phyloP scores from a whole-genome alignment of 2,888 invertebrate genomes.

The Sialis lutaria region DNA sequence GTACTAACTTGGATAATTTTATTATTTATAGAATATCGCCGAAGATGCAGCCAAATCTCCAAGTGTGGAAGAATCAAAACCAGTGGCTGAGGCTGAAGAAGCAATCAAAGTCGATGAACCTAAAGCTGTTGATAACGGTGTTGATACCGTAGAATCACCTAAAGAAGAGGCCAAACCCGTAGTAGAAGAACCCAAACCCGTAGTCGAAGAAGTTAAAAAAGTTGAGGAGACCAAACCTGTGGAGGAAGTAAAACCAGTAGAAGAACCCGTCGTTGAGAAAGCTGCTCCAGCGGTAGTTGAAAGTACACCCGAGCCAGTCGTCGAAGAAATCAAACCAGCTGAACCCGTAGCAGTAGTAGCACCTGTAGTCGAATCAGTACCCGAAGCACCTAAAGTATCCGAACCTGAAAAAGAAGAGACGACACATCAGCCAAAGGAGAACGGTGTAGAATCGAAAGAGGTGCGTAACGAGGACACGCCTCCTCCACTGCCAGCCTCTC shows the following conservation, averaged over 20 bases:
- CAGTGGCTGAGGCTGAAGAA: neutral
- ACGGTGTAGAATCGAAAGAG: constrained; percentile 22
- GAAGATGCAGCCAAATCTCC: neutral
- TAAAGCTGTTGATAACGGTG: neutral
- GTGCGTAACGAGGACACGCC: constrained; percentile 48
- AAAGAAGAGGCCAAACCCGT: neutral
- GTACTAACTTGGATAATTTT: neutral
- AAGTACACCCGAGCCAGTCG: constrained; percentile 9
- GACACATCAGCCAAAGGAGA: constrained; percentile 4
- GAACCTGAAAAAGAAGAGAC: constrained; percentile 11
- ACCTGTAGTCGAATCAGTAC: constrained; percentile 2
- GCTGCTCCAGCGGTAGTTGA: constrained; percentile 9
- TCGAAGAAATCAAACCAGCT: constrained; percentile 10
- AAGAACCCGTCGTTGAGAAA: constrained; percentile 7
- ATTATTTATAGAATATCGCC: neutral
- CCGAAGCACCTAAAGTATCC: constrained; percentile 14
- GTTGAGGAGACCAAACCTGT: too few relatives aligned
- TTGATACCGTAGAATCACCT: neutral
- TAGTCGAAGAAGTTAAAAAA: constrained; percentile 6
- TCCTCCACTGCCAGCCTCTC: constrained; percentile 55
- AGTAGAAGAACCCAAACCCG: constrained; percentile 5
- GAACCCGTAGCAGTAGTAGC: constrained; percentile 3
- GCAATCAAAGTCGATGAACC: neutral
- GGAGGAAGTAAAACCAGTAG: constrained; percentile 4
- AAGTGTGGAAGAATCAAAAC: too few relatives aligned